A percentile compares a stretch with the other conserved stretches of the same genome.
Evolutionary conservation across 2,113 vertebrate species (phyloP).

Genomic region (Synodontis membranacea): DNA sequence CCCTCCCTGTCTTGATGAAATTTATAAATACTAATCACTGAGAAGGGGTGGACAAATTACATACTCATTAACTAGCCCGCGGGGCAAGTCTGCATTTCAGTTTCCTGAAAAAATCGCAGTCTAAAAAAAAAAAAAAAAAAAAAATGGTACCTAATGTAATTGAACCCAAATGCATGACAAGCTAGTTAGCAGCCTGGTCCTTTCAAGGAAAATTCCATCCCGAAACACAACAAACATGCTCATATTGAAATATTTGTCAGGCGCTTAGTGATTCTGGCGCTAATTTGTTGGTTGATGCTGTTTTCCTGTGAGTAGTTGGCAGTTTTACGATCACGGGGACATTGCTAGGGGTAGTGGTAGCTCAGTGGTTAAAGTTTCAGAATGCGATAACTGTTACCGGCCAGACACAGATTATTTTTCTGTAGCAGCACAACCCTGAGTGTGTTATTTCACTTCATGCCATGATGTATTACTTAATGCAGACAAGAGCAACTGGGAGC

Average conservation of each 20-base stretch:
- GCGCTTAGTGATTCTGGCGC: background rate
- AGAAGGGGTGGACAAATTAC: background rate
- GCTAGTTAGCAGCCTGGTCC: background rate
- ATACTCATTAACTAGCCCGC: background rate
- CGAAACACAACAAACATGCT: background rate
- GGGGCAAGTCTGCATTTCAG: background rate
- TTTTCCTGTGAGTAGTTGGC: background rate
- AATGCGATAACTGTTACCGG: background rate
- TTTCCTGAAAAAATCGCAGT: background rate
- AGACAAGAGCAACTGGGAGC: background rate
- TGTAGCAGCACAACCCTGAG: background rate
- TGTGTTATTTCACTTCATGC: background rate
- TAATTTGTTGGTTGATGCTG: background rate
- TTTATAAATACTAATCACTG: background rate
- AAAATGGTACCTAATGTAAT: background rate
- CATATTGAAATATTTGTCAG: background rate
- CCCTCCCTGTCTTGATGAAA: background rate
- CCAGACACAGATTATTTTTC: too few relatives aligned
- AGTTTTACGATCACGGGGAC: too few relatives aligned
- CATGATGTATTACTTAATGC: background rate
- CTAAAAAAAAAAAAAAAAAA: too few relatives aligned
- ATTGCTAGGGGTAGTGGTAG: too few relatives aligned
- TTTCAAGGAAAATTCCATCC: background rate
- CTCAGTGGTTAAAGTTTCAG: background rate
- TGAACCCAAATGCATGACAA: background rate